Conservation (phyloP, 2,888 invertebrate species). For the Cyaniris semiargus region DNA sequence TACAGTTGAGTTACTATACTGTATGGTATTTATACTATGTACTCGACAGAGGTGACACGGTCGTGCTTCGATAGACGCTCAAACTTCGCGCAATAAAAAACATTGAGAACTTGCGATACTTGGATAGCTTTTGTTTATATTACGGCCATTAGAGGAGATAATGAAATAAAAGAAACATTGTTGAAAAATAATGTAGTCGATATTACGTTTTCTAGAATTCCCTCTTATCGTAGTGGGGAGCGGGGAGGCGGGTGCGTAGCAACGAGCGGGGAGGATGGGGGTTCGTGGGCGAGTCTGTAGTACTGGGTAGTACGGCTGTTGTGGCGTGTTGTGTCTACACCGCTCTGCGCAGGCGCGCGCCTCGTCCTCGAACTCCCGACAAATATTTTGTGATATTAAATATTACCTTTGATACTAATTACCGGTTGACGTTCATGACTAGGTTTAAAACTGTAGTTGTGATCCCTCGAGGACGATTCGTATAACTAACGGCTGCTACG, state of each 20-base stretch:
- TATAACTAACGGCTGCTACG: neutral
- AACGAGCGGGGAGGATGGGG: constrained; percentile 50
- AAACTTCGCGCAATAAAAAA: constrained; percentile 6
- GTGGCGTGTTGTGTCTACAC: constrained; percentile 74
- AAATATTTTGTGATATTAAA: constrained; percentile 45
- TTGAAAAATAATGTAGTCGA: constrained; percentile 35
- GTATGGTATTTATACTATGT: neutral
- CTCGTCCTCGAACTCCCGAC: constrained; percentile 35
- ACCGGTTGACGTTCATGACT: neutral
- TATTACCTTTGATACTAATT: constrained; percentile 26
- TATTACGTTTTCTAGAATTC: constrained; percentile 51
- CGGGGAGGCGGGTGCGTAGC: constrained; percentile 56
- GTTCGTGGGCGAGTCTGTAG: constrained; percentile 80
- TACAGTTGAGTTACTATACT: neutral
- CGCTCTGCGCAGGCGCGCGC: constrained; percentile 67
- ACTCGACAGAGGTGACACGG: neutral
- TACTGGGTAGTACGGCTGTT: constrained; percentile 77
- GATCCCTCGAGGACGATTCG: neutral
- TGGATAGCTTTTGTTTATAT: neutral
- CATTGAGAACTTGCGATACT: neutral
- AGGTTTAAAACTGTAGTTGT: neutral
- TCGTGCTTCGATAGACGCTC: neutral
- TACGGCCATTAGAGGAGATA: neutral
- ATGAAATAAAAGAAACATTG: constrained; percentile 6
- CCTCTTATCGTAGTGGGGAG: constrained; percentile 48